Evolutionary conservation across 2,113 vertebrate species (phyloP), one percentile per base, ranked within the genome.

Genomic region (Brevimyrus niger): DNA sequence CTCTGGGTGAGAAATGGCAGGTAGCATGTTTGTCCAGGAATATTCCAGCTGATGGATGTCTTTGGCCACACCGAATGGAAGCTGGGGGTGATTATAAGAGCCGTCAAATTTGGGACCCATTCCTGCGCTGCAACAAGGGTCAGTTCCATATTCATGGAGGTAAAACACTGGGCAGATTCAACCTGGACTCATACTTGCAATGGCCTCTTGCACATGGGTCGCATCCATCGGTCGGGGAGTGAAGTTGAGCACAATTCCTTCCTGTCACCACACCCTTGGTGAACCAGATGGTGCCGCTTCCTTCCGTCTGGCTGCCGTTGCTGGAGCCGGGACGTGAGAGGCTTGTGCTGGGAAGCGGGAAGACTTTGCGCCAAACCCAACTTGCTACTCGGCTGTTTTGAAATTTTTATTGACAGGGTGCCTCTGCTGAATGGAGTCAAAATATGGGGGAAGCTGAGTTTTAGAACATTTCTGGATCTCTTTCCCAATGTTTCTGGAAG

Each of bases 241-340:
- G 44, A 23, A 47, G 21, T 47, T 13, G 19, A 46, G 23, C 42
- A 10, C 38, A n/a, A 38, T 84, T 84, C 82, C 82, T 88, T 88
- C 87, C 46, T 15, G 44, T 15, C 46, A 4, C 58, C 90, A 90
- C 89, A 88, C 89, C 65, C 50, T 85, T 3, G 84, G 69, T 46
- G 50, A 46, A n/a, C 69, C 76, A 44, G 82, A 87, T 58, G 47
- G 86, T 42, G 38, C 87, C 27, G 44, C 48, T 86, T 50, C 83
- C 58, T 42, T 87, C 69, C 61, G 82, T 88, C 85, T 50, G 69
- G 87, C 65, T 44, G 87, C 86, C 15, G n/a, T 61, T 84, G 19
- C 82, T 84, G 38, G 82, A 46, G 44, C 44, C 3, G 7, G 38
- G 82, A 84, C 21, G 11, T 42, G 73, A 5, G 15, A 38, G 73